A percentile compares a stretch with the other conserved stretches of the same genome.
phyloP scores from a whole-genome alignment of 1,140 invertebrate species.

The Drosophila murphyi region DNA sequence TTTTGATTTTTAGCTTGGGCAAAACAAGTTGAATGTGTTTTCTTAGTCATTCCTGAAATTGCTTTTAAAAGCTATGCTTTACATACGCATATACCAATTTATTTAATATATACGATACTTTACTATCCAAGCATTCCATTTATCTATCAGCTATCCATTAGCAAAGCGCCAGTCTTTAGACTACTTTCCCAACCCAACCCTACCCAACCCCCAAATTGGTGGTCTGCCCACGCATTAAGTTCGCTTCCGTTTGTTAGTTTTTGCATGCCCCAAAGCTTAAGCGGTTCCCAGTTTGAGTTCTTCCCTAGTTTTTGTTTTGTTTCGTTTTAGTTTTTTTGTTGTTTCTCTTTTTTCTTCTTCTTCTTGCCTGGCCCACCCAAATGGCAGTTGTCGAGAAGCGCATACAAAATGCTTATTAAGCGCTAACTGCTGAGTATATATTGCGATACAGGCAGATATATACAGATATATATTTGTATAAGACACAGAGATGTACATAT shows the following conservation, averaged over 20 bases:
- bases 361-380: slow-evolving; percentile 52
- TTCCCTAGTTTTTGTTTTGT: background rate
- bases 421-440: slow-evolving; percentile 46
- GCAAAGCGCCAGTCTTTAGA: background rate
- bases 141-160: background rate
- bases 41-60: too few species aligned
- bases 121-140: too few species aligned
- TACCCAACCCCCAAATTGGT: too few species aligned
- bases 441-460: slow-evolving; percentile 11
- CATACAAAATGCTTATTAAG: slow-evolving; percentile 81
- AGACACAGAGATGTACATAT: slow-evolving; percentile 6
- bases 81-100: too few species aligned
- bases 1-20: too few species aligned
- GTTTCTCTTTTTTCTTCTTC: background rate
- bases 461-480: slow-evolving; percentile 6
- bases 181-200: background rate
- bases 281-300: slow-evolving; percentile 7
- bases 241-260: slow-evolving; percentile 59
- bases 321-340: background rate
- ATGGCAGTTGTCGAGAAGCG: slow-evolving; percentile 57
- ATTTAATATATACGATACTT: too few species aligned
- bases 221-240: slow-evolving; percentile 21
- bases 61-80: too few species aligned
- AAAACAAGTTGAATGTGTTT: too few species aligned
- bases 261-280: slow-evolving; percentile 34